phyloP scores from a whole-genome alignment of 2,797 vertebrate species.

The Malurus leucopterus region DNA sequence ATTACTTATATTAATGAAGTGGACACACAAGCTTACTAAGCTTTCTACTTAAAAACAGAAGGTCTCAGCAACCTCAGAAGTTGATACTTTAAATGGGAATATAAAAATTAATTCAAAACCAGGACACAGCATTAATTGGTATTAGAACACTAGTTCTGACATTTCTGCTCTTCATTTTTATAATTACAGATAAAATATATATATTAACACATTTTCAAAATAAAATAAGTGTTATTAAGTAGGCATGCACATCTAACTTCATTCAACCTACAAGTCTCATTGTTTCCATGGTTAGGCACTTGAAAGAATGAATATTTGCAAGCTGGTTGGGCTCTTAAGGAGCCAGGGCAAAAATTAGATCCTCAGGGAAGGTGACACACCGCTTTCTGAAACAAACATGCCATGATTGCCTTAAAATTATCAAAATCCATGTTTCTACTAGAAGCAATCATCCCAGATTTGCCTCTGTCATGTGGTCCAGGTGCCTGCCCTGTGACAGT shows the following conservation, averaged over 20 bases:
- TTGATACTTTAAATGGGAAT: neutral
- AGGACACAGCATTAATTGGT: neutral
- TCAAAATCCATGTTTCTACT: neutral
- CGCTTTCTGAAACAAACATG: neutral
- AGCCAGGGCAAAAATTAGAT: neutral
- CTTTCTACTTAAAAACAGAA: neutral
- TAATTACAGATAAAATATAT: neutral
- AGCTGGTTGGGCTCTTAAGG: neutral
- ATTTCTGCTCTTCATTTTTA: neutral
- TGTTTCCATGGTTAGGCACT: neutral
- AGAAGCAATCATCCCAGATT: neutral
- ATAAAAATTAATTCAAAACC: neutral
- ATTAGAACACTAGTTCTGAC: neutral
- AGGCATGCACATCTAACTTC: neutral
- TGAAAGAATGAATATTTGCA: neutral
- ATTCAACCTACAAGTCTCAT: neutral
- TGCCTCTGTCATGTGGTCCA: neutral
- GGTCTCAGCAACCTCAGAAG: neutral
- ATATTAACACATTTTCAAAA: neutral
- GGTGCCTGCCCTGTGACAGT: neutral
- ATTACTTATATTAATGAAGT: neutral
- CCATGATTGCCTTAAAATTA: neutral
- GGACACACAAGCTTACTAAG: neutral
- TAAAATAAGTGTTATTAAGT: neutral
- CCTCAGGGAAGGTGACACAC: neutral